Evolutionary conservation across 2,113 vertebrate species (phyloP).

Genomic region (Corythornis madagascariensis): DNA sequence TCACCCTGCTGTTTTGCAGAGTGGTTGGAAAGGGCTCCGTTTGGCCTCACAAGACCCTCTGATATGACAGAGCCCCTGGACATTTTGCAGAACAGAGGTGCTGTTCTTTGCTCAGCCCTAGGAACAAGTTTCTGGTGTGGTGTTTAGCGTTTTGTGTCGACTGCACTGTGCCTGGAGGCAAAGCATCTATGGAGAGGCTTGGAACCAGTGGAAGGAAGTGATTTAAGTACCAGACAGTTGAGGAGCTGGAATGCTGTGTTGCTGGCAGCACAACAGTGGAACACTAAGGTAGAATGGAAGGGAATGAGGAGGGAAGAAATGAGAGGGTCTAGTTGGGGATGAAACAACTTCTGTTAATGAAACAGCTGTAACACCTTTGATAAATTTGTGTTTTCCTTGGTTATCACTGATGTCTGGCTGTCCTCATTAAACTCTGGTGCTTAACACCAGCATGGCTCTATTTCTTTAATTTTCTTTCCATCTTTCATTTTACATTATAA

Average conservation of each 20-base stretch:
- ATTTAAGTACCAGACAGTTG: neutral
- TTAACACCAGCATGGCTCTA: neutral
- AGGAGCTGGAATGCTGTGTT: neutral
- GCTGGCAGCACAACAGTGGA: neutral
- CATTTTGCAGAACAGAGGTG: neutral
- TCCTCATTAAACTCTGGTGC: neutral
- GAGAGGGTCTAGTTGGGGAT: neutral
- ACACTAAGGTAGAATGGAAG: neutral
- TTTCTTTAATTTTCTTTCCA: neutral
- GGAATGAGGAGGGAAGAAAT: neutral
- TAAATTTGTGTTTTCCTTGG: neutral
- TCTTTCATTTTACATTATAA: neutral
- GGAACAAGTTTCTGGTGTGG: neutral
- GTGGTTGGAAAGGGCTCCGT: neutral
- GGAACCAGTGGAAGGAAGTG: neutral
- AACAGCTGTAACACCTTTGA: neutral
- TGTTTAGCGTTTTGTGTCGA: neutral
- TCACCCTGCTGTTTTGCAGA: neutral
- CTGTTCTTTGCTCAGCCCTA: neutral
- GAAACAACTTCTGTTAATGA: neutral
- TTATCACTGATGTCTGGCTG: neutral
- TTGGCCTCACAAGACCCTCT: neutral
- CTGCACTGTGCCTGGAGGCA: neutral
- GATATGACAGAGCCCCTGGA: fast-evolving
- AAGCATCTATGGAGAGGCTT: neutral